Percentiles rank a stretch among this genome's conserved stretches.
Conservation (phyloP, 2,113 vertebrate genomes). For the Scomber scombrus region DNA sequence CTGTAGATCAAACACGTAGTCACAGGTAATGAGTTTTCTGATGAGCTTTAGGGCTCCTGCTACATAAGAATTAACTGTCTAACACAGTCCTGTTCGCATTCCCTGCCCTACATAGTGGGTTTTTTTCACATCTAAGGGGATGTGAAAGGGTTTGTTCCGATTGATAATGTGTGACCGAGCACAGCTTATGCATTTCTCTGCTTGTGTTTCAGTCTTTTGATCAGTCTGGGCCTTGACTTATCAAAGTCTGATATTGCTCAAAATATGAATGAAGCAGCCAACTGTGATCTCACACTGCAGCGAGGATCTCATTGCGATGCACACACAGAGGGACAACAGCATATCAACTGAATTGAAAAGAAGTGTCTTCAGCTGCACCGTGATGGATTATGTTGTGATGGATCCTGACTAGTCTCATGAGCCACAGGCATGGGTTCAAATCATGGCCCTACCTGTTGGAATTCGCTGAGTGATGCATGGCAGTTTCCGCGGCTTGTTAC, state of each 20-base stretch:
- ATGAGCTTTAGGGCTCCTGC: background rate
- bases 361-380: background rate
- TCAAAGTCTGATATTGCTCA: background rate
- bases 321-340: background rate
- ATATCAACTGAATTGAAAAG: background rate
- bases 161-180: background rate
- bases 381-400: constrained; percentile 24
- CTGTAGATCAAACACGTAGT: background rate
- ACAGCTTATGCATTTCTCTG: background rate
- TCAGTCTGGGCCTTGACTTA: background rate
- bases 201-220: background rate
- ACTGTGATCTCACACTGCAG: background rate
- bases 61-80: background rate
- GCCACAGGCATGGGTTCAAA: background rate
- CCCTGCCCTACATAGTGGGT: background rate
- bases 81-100: background rate
- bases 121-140: background rate
- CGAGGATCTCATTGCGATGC: background rate
- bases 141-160: background rate
- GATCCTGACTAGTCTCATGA: constrained; percentile 4
- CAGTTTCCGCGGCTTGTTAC: background rate
- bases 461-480: background rate
- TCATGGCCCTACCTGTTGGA: background rate
- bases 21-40: background rate
- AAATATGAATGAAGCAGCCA: constrained; percentile 4